phyloP scores from a whole-genome alignment of 2,113 vertebrate species.

The Amphiprion ocellaris region DNA sequence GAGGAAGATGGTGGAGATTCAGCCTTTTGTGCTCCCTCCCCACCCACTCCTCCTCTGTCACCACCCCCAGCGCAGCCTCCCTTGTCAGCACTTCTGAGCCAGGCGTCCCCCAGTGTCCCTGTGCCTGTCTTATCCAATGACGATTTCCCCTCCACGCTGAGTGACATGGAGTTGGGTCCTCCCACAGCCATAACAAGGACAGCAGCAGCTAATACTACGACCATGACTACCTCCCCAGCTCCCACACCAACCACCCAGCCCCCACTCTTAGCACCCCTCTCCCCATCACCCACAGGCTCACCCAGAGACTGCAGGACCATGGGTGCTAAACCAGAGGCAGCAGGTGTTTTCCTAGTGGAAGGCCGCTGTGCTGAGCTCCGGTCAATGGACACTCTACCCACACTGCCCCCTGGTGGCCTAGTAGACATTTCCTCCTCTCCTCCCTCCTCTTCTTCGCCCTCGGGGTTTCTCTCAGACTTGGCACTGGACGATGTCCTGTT shows the following conservation, averaged over 20 bases:
- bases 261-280: constrained; percentile 36
- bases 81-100: constrained; percentile 69
- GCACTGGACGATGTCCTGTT: constrained; percentile 98
- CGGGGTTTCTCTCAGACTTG: constrained; percentile 97
- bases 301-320: constrained; percentile 82
- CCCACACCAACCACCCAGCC: constrained; percentile 60
- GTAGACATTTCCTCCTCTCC: constrained; percentile 86
- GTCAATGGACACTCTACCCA: constrained; percentile 86
- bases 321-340: constrained; percentile 85
- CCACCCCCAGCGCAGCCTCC: constrained; percentile 86
- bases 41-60: constrained; percentile 77
- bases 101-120: constrained; percentile 75
- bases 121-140: constrained; percentile 81
- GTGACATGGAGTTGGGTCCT: constrained; percentile 92
- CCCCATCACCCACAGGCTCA: constrained; percentile 37
- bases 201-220: constrained; percentile 78
- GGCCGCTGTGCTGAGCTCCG: constrained; percentile 86
- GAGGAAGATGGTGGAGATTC: constrained; percentile 89
- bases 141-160: constrained; percentile 91
- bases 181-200: constrained; percentile 76
- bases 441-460: constrained; percentile 87
- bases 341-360: constrained; percentile 76
- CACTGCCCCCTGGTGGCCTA: constrained; percentile 84
- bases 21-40: constrained; percentile 88
- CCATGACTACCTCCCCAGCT: constrained; percentile 90